Evolutionary conservation across 2,113 vertebrate genomes (phyloP), one percentile per base, ranked within the genome.

Genomic region (Tachysurus vachellii): DNA sequence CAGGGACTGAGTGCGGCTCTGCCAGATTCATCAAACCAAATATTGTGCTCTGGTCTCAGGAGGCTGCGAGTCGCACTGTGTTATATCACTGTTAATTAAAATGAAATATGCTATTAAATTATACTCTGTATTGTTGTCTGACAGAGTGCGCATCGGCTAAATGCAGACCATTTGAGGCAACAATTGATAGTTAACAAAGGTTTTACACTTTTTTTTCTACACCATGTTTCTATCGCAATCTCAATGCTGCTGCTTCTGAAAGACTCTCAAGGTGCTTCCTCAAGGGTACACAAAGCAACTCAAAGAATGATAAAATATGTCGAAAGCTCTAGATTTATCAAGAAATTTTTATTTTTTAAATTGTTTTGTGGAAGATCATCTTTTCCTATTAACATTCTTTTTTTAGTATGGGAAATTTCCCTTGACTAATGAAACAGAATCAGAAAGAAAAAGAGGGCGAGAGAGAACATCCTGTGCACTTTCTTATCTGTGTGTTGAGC

Each of bases 81-180:
- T 95, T 94, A 93, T 94, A 95, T 94, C 94, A 94, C 94, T 91
- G 94, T 94, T 95, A 95, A 96, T 96, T 95, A 95, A 93, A 94
- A 94, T 93, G 94, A 94, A 95, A 94, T 95, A 94, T 95, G 92
- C 93, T 91, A 92, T 94, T 93, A 94, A 94, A 92, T 95, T 95
- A 95, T 94, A 94, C 93, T 93, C 92, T 92, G 93, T 90, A 93
- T 95, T 94, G 93, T 92, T 94, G 93, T 90, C 92, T 93, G 91
- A 92, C 76, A 83, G 87, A 89, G 70, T 85, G 85, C 76, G 91
- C 83, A 86, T 73, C 53, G 85, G 91, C 92, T 94, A 95, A 94
- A 93, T 85, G 91, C 91, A 88, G 92, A 93, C 92, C 92, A 91
- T 93, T 75, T 93, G 91, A 94, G 93, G 91, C 90, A 93, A 93